Base-by-base conservation (phyloP, 2,797 vertebrate genomes). In the Gymnopithys bicolor region DNA sequence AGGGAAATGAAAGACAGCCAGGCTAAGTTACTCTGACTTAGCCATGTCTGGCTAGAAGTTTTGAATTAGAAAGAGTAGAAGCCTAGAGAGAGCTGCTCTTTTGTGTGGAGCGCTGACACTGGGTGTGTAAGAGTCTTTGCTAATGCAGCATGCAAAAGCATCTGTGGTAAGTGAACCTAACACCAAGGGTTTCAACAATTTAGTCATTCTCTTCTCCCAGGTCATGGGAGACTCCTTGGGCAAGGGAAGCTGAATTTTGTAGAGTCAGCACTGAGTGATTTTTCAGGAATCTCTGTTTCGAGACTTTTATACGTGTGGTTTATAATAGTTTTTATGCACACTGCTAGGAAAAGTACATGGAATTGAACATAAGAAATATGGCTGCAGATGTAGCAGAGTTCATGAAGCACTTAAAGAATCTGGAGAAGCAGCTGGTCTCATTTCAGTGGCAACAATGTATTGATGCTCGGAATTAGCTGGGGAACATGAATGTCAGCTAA, bases 261-360 rank as follows among this genome's bases (percentile, higher is more conserved):
- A 22, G 11, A 41, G 11, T n/a, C 41, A 80, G 28, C 56, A 60
- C n/a, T 21, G 41, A 79, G n/a, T 79, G 49, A 43, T 89, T 94
- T 94, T 94, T 87, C 74, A 87, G 83, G 85, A 96, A 91, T 96
- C 84, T 87, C 19, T 92, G 75, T 78, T 92, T 93, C 64, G 68
- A 64, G 53, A 28, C 64, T 95, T 91, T 71, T 68, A 30, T 75
- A 63, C 0, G 0, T 93, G 49, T 37, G 5, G 79, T 90, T 92
- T 94, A 79, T 92, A 94, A 77, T 56, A 2, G 13, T 60, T 82
- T 95, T 91, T 93, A 77, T 87, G 71, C 52, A 63, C 66, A 13
- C 11, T 51, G 33, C 64, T 79, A 45, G 71, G 70, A 74, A 76
- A 90, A 69, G 33, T 41, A 43, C 39, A 60, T 73, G 41, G 71